Evolutionary conservation across 35 echinoderm and acorn worm species (phyloP).

Genomic region (Lytechinus variegatus): DNA sequence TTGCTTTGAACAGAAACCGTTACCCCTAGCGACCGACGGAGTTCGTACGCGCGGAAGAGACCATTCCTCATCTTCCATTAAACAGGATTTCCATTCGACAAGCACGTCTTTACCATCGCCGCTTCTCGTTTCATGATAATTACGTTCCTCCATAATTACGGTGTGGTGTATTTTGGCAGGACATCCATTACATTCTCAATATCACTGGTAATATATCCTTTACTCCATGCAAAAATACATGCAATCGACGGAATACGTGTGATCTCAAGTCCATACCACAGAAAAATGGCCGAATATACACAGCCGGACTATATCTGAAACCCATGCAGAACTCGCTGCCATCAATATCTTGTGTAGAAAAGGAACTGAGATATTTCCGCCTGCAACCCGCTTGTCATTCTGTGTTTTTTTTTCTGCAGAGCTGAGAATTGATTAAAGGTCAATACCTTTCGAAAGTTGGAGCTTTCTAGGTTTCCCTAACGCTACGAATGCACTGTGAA

Average conservation of each 20-base stretch:
- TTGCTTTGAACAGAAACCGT: not conserved
- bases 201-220: not conserved
- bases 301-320: not conserved
- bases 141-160: not conserved
- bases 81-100: slow-evolving; percentile 2
- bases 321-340: not conserved
- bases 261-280: not conserved
- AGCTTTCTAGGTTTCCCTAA: too few relatives aligned
- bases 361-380: not conserved
- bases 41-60: slow-evolving; percentile 1
- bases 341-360: slow-evolving; percentile 27
- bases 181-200: not conserved
- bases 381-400: not conserved
- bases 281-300: not conserved
- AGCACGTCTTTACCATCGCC: not conserved
- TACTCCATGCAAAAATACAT: not conserved
- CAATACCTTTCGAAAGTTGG: not conserved
- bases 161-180: not conserved
- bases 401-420: not conserved
- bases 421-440: slow-evolving; percentile 32
- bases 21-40: not conserved
- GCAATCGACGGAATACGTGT: not conserved
- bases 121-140: not conserved
- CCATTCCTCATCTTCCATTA: not conserved
- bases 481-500: not conserved